Base-by-base conservation (phyloP, 2,113 vertebrate genomes). In the Pluvialis apricaria region DNA sequence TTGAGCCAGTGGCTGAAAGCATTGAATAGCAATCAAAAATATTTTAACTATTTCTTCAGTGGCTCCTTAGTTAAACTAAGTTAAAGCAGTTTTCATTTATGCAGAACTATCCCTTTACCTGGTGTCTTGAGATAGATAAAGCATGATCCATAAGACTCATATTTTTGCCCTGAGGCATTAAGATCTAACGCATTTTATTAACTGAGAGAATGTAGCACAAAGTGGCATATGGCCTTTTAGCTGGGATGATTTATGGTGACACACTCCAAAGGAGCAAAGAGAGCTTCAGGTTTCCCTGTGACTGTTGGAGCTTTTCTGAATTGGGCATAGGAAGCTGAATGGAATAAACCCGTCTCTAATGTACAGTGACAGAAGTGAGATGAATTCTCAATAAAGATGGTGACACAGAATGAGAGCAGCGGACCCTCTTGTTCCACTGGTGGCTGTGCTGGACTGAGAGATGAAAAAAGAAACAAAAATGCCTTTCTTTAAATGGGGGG, bases 211-310 rank as follows among this genome's bases (percentile, higher is more conserved):
- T 34, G 77, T 54, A 94, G 88, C 77, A 77, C 36, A 31, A 96
- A 91, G 77, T 87, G 94, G 81, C 81, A 65, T 80, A 91, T 47
- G 73, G 92, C 81, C 58, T 94, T 95, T 95, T 76, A 75, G 73
- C 54, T 85, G 54, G 92, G 69, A 71, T 93, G 94, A 95, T 96
- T 92, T 91, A 42, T 72, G 77, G 54, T 79, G 94, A 92, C 91
- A 96, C 24, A 52, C 34, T 93, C 88, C 60, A 73, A 92, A 94
- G 61, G 22, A 94, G 86, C 36, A 84, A 65, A 87, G 60, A 94
- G 77, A 89, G 45, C 78, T 82, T 79, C 66, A 58, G 72, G 80
- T 94, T 94, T 82, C 54, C 72, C 88, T 82, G 26, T 15, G 34
- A 65, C 62, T 91, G 15, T 26, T 57, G 40, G 58, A 73, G 86